A percentile compares a stretch with the other conserved stretches of the same genome.
These are phyloP conservation scores for Macroramphosus scolopax DNA, from an alignment of 2,797 vertebrate species.

Conservation along the genomic window DNA sequence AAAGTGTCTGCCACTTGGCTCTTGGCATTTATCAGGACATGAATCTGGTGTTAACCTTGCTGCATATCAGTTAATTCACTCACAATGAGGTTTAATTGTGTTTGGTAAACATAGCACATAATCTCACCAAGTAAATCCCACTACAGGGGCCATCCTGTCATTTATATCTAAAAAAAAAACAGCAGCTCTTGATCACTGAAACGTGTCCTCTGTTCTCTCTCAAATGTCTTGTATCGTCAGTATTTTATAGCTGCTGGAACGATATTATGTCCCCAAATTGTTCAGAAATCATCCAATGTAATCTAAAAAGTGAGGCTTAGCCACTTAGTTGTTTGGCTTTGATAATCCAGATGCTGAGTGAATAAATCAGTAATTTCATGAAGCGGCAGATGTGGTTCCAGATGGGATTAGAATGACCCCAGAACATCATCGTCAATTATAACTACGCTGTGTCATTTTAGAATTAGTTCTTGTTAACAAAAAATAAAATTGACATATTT, in stretches of 20 bases:
- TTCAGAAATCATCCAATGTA: constrained; percentile 28
- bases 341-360: constrained; percentile 37
- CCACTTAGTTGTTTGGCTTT: constrained; percentile 18
- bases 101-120: no score
- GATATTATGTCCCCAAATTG: constrained; percentile 6
- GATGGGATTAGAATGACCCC: constrained; percentile 49
- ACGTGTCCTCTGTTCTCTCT: constrained; percentile 1
- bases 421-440: constrained; percentile 21
- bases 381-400: constrained; percentile 57
- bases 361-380: constrained; percentile 44
- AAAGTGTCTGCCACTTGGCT: no score
- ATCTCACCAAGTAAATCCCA: no score
- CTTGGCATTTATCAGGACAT: no score
- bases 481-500: constrained; percentile 1
- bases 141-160: no score
- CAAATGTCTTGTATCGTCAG: neutral
- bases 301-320: constrained; percentile 16
- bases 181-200: no score
- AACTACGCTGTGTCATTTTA: no score
- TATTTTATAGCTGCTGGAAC: constrained; percentile 24
- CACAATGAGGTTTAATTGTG: no score
- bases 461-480: neutral
- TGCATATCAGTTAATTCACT: no score
- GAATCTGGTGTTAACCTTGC: no score
- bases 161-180: no score